These are phyloP conservation scores for Microhierax caerulescens DNA, from an alignment of 2,797 vertebrate genomes.

Conservation along the genomic window DNA sequence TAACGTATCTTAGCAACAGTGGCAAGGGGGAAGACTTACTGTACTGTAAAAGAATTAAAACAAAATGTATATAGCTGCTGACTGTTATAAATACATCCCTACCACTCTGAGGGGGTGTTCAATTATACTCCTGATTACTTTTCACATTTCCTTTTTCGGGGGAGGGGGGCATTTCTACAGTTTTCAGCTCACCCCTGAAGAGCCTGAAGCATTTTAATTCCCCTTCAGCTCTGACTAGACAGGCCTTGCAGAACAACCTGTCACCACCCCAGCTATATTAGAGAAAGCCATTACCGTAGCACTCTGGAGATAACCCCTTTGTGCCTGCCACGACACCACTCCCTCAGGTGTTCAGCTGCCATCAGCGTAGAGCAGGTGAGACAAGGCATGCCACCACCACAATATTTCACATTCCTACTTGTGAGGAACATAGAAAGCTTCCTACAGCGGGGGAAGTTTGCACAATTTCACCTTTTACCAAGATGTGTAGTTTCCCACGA, in stretches of 20 bases:
- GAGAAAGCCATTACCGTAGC: slow-evolving; percentile 23
- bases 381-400: not conserved
- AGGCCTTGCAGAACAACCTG: not conserved
- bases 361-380: not conserved
- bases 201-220: slow-evolving; percentile 1
- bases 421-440: not conserved
- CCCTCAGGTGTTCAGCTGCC: slow-evolving; percentile 21
- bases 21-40: slow-evolving; percentile 40
- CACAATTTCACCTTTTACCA: not conserved
- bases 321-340: not conserved
- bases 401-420: not conserved
- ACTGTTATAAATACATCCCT: slow-evolving; percentile 62
- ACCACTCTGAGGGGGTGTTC: slow-evolving; percentile 53
- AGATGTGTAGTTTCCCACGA: not conserved
- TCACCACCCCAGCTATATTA: not conserved
- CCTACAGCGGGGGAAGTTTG: not conserved
- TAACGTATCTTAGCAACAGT: slow-evolving; percentile 63
- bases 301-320: not conserved
- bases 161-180: not conserved
- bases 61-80: slow-evolving; percentile 57
- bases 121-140: slow-evolving; percentile 54
- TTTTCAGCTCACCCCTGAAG: slow-evolving; percentile 13
- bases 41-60: slow-evolving; percentile 65
- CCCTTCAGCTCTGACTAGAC: not conserved
- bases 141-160: not conserved